phyloP scores from a whole-genome alignment of 2,113 vertebrate genomes.

The Campylomormyrus tamandua region DNA sequence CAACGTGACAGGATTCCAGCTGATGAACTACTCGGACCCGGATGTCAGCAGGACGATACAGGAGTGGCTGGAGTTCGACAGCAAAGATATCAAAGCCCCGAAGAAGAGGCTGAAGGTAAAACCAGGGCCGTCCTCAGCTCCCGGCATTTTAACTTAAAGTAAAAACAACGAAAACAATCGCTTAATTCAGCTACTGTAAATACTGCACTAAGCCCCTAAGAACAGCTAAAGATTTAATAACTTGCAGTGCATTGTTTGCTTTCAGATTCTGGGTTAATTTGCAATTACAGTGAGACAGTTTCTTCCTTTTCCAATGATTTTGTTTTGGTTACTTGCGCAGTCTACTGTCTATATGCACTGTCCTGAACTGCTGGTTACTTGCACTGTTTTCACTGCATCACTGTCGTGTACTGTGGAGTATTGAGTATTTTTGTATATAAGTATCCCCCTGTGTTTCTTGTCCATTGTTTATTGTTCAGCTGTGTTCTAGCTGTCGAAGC shows the following conservation, averaged over 20 bases:
- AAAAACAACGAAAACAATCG: background rate
- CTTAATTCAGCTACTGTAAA: background rate
- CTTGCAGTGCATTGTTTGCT: background rate
- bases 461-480: background rate
- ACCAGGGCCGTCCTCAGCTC: background rate
- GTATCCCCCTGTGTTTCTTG: background rate
- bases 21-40: slow-evolving; percentile 78
- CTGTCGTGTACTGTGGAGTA: background rate
- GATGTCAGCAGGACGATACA: slow-evolving; percentile 74
- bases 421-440: background rate
- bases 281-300: background rate
- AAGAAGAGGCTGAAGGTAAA: slow-evolving; percentile 81
- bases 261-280: background rate
- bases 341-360: background rate
- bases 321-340: background rate
- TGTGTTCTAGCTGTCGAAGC: background rate
- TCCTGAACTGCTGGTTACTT: background rate
- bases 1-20: slow-evolving; percentile 90
- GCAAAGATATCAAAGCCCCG: slow-evolving; percentile 78
- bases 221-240: background rate
- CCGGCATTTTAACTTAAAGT: background rate
- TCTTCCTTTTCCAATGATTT: background rate
- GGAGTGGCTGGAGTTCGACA: slow-evolving; percentile 84
- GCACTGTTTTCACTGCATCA: background rate
- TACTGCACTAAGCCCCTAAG: background rate